These are phyloP conservation scores for Oreochromis aureus DNA, from an alignment of 2,113 vertebrate species.

Conservation along the genomic window DNA sequence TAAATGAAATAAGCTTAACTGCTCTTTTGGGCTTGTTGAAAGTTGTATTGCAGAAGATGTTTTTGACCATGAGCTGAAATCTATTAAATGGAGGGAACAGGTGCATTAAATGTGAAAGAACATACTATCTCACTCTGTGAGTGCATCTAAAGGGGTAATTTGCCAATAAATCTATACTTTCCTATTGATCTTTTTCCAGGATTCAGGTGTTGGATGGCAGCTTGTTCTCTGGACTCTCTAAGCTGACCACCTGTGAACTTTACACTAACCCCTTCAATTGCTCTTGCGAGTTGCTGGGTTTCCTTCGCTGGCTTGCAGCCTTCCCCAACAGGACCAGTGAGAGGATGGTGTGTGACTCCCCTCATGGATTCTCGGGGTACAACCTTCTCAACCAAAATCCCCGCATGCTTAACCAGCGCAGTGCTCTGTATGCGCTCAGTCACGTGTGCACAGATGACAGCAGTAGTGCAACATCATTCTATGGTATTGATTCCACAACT, in stretches of 20 bases:
- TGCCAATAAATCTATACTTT: not conserved
- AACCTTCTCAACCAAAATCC: slow-evolving; percentile 87
- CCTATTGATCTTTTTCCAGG: slow-evolving; percentile 31
- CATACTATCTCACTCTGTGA: not conserved
- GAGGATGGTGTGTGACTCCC: slow-evolving; percentile 93
- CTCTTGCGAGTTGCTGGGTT: slow-evolving; percentile 91
- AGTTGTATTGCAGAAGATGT: not conserved
- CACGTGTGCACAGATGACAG: slow-evolving; percentile 81
- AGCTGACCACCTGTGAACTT: slow-evolving; percentile 91
- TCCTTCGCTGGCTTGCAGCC: slow-evolving; percentile 89
- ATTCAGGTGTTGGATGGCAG: slow-evolving; percentile 88
- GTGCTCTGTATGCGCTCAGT: slow-evolving; percentile 85
- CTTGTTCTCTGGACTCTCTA: slow-evolving; percentile 83
- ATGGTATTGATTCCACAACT: slow-evolving; percentile 65
- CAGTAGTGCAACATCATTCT: slow-evolving; percentile 69
- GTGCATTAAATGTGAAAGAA: not conserved
- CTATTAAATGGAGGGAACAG: not conserved
- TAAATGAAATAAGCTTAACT: not conserved
- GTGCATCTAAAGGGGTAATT: not conserved
- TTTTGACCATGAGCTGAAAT: not conserved
- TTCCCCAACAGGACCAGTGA: slow-evolving; percentile 93
- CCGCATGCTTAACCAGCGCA: slow-evolving; percentile 80
- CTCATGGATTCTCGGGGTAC: slow-evolving; percentile 84
- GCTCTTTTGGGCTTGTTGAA: not conserved
- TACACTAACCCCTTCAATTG: slow-evolving; percentile 98